These are phyloP conservation scores for Aspidiotus destructor DNA, from an alignment of 2,888 invertebrate species.

Conservation along the genomic window DNA sequence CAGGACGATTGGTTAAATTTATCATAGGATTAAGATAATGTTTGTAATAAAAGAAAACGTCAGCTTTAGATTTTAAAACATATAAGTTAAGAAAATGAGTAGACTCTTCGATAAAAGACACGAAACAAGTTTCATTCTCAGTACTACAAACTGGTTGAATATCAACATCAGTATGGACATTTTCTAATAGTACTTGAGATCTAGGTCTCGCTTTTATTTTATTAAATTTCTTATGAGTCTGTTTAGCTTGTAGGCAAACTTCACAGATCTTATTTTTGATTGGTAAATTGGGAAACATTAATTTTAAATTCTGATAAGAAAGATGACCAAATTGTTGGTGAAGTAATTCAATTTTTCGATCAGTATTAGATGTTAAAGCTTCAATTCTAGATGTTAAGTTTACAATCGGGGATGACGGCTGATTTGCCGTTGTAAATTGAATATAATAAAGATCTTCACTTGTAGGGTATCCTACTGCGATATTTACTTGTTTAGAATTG, in stretches of 20 bases:
- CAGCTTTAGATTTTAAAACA: conserved; percentile 3
- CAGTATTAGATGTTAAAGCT: background rate
- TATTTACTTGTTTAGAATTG: background rate
- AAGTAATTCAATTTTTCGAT: background rate
- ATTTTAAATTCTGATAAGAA: background rate
- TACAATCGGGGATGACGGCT: too few species aligned
- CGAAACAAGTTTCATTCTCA: background rate
- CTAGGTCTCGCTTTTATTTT: background rate
- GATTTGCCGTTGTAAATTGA: background rate
- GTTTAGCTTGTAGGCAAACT: background rate
- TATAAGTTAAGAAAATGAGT: background rate
- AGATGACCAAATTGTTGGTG: background rate
- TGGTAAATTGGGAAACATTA: background rate
- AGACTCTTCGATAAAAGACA: background rate
- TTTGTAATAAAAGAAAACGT: background rate
- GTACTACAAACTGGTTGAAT: background rate
- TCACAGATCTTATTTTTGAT: background rate
- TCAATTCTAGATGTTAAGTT: background rate
- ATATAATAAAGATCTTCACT: background rate
- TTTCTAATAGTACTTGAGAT: background rate
- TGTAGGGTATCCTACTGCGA: background rate
- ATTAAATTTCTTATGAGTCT: background rate
- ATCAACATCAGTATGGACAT: background rate
- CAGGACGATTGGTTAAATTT: background rate
- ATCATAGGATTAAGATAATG: background rate